Conservation (phyloP, 2,113 vertebrate genomes). For the Eonycteris spelaea region DNA sequence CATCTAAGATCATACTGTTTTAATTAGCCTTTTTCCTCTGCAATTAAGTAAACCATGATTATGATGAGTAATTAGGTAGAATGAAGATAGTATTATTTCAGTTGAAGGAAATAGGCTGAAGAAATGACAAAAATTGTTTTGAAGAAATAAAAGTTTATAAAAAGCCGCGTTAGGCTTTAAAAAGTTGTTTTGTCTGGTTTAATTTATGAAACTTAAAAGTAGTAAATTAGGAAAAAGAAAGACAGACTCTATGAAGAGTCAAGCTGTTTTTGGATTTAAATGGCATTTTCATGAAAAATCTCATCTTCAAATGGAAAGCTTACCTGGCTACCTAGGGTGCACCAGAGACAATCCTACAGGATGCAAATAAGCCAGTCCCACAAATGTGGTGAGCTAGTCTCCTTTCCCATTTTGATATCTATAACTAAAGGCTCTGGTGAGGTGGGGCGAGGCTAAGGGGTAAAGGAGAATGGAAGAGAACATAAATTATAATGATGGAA, state of each 20-base stretch:
- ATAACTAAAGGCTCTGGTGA: not conserved
- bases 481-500: not conserved
- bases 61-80: not conserved
- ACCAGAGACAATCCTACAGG: not conserved
- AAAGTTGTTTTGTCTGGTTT: not conserved
- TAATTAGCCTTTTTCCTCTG: not conserved
- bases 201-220: not conserved
- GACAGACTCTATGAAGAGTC: not conserved
- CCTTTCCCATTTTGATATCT: not conserved
- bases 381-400: not conserved
- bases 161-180: not conserved
- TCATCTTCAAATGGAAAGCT: not conserved
- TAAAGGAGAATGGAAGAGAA: not conserved
- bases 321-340: not conserved
- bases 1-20: not conserved
- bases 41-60: not conserved
- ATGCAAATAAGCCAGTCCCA: not conserved
- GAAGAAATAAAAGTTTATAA: slow-evolving; percentile 3
- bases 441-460: too few species aligned
- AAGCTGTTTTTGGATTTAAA: not conserved
- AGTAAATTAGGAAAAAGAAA: not conserved
- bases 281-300: not conserved
- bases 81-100: not conserved
- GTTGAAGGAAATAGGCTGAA: not conserved
- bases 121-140: slow-evolving; percentile 29